Evolutionary conservation across 2,888 invertebrate species (phyloP), one percentile per base, ranked within the genome.

Genomic region (Mystacides longicornis): DNA sequence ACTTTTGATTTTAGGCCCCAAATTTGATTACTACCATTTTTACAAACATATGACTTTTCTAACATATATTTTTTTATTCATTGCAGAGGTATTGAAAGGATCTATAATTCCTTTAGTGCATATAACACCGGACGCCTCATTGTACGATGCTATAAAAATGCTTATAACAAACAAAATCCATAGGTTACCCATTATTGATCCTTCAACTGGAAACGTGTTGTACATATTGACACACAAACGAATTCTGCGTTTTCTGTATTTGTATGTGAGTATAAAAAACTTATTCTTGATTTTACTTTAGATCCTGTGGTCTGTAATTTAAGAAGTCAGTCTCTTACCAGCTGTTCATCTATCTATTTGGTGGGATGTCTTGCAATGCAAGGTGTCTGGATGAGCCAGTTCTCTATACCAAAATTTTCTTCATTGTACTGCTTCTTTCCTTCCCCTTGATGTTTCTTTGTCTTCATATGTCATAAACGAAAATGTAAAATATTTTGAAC

Each of bases 171-270:
- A 93, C 75, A 86, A 93, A 71, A 97, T 98, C 67, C 98, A 98
- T 79, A 84, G 98, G 70, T 81, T 99, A 73, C 98, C 98, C 64
- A 95, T 99, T 67, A 93, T 99, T 67, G 97, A 98, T 75, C 87
- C 88, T 50, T 83, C 87, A 58, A 94, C 94, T 37, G 96, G 96
- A 68, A 95, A 97, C 73, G 96, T 97, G 65, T 85, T 99, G 63
- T 97, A 97, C 76, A 97, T 99, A 72, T 85, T 99, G 67, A 99
- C 98, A 50, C 97, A 98, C 75, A 98, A 98, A 77, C 85, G 98
- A 73, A 95, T 99, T 71, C 83, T 99, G 65, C 86, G 96, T 72
- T 99, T 97, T 80, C 85, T 99, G 65, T 97, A 96, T 79, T 82
- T 98, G 75, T 98, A 96, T 78, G 97, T 98, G 77, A 90, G 95